Evolutionary conservation across 2,797 vertebrate species (phyloP), one percentile per base, ranked within the genome.

Genomic region (Tolypeutes matacus): DNA sequence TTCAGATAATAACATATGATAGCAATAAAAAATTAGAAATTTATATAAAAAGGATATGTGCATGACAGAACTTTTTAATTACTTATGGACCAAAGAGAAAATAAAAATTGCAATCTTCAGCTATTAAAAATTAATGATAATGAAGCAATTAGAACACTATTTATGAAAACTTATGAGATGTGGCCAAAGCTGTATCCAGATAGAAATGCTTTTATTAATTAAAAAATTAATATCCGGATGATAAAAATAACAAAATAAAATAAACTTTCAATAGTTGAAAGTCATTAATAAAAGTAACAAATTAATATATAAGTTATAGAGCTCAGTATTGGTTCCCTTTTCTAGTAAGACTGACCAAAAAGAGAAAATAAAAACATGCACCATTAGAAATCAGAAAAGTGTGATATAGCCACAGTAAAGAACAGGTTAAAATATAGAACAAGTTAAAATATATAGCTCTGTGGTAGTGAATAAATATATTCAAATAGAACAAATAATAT

Each of bases 101-200:
- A 84, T 78, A 86, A 94, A 89, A 72, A 53, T 34, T 93, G 31
- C 4, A 67, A 53, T 56, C 10, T 62, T 49, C 89, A 86, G 31
- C 87, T 87, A 77, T 81, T 92, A 95, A 60, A 93, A 93, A 81
- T 65, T 81, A 84, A 67, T 92, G 67, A 72, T 94, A 89, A 91
- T 83, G 51, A 91, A 77, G 9, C 56, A 91, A 93, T 89, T 86
- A 93, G 23, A 94, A 25, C 2, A 29, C 3, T 94, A 31, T 65
- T 91, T 67, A 65, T 34, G 31, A 90, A 95, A 94, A 67, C 10
- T 90, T 93, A 67, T 20, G 72, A 87, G 49, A 87, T 95, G 39
- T 69, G 29, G 7, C 21, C 67, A 83, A 67, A 77, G 6, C 31
- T 78, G 11, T 49, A 76, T 86, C 88, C n/a, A 89, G 36, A 82